Evolutionary conservation across 2,888 invertebrate genomes (phyloP).

Genomic region (Sinotaia quadrata): DNA sequence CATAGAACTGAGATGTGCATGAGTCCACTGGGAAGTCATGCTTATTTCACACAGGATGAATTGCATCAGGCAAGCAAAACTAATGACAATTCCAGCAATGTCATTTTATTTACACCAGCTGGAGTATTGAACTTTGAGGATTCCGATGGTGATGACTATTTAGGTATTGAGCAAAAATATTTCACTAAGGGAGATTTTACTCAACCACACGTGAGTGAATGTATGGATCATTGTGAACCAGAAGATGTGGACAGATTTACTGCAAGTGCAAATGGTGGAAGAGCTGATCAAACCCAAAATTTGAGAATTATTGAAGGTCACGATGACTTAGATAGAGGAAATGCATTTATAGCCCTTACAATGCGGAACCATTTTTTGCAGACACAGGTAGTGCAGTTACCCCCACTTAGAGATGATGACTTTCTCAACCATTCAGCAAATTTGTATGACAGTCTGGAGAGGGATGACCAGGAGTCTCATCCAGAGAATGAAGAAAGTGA

Average conservation of each 20-base stretch:
- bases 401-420: conserved; percentile 32
- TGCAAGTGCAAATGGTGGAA: conserved; percentile 2
- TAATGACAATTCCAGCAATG: conserved; percentile 27
- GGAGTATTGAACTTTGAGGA: conserved; percentile 40
- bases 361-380: conserved; percentile 32
- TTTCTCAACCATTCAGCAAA: conserved; percentile 26
- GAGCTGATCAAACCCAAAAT: conserved; percentile 36
- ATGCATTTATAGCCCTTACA: conserved; percentile 14
- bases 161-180: conserved; percentile 17
- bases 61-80: conserved; percentile 12
- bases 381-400: conserved; percentile 32
- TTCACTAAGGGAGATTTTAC: conserved; percentile 15
- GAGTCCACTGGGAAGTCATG: conserved; percentile 23
- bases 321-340: conserved; percentile 37
- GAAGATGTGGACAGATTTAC: conserved; percentile 20
- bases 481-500: conserved; percentile 22
- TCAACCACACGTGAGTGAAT: conserved; percentile 9
- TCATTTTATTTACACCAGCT: conserved; percentile 38
- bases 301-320: conserved; percentile 45
- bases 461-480: conserved; percentile 28
- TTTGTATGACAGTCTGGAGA: conserved; percentile 43
- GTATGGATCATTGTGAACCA: conserved; percentile 31
- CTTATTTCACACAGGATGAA: background rate
- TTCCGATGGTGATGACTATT: conserved; percentile 32
- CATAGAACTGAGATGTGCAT: conserved; percentile 30